phyloP scores from a whole-genome alignment of 2,797 vertebrate genomes.

The Phoebastria nigripes region DNA sequence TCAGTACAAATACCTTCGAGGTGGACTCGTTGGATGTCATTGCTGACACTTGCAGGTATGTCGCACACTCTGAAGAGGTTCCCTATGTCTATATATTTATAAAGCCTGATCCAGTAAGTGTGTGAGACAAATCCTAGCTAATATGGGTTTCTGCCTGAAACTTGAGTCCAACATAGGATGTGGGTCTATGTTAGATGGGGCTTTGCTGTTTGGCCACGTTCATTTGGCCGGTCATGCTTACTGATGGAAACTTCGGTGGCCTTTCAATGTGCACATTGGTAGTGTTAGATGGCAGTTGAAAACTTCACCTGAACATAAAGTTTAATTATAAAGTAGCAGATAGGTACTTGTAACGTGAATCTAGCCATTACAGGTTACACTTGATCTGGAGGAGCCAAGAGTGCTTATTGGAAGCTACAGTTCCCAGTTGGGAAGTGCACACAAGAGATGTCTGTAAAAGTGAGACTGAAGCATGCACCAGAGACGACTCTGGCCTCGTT shows the following conservation, averaged over 20 bases:
- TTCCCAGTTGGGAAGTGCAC: neutral
- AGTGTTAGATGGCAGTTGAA: neutral
- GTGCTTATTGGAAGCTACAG: neutral
- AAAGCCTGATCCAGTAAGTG: neutral
- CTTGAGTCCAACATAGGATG: fast-evolving
- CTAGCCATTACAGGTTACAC: neutral
- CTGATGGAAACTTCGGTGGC: neutral
- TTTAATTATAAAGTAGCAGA: neutral
- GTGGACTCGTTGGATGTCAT: neutral
- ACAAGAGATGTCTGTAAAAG: neutral
- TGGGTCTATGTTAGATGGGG: neutral
- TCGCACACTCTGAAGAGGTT: neutral
- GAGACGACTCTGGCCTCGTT: neutral
- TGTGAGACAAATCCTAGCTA: neutral
- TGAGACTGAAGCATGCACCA: neutral
- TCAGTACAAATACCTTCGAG: neutral
- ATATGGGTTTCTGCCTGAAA: neutral
- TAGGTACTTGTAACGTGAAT: neutral
- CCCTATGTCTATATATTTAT: neutral
- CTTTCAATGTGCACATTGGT: fast-evolving
- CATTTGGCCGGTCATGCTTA: neutral
- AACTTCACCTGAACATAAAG: neutral
- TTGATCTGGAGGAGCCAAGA: neutral
- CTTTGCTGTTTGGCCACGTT: neutral
- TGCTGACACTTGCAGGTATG: neutral